Base-by-base conservation (phyloP, 2,797 vertebrate species). In the Halcyon badia region DNA sequence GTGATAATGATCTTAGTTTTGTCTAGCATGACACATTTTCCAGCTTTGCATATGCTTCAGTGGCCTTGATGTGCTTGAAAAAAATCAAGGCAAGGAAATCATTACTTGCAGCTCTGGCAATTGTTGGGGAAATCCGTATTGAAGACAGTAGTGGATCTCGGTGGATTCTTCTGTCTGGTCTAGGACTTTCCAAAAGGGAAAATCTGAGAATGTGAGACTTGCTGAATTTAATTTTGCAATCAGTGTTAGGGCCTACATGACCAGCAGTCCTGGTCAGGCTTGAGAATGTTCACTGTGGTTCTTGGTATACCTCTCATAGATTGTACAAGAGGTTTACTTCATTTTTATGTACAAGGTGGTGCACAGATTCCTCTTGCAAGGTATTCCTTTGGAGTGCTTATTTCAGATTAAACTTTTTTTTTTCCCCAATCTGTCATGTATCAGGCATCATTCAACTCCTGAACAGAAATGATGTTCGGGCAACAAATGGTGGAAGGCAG, bases 1-100 rank as follows among this genome's bases (percentile, higher is more conserved):
- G 90, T 89, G 84, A 81, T 91, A 97, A 91, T 78, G 93, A 97
- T 96, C 89, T 96, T 85, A 66, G 83, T 96, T 97, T 77, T 73
- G 78, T 94, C 87, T 70, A 80, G 64, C 19, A 19, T 78, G 89
- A 94, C 90, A 89, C 46, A 64, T 95, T 96, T 96, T 90, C 83
- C 69, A 73, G 83, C 44, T 88, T 97, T 89, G 49, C 57, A 37
- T 86, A 85, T 90, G 61, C 54, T 92, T 94, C 46, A 48, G 39
- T 73, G 83, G 68, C 71, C 73, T 70, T 93, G 64, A 31, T 68
- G 46, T 41, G 14, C 79, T 89, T 89, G 51, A 84, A 90, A 94
- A 85, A 90, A 46, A 65, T 89, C 89, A 66, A 39, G 30, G 37
- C 87, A 94, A 93, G 81, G 69, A 95, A 83, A 58, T 93, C 31